A percentile compares a stretch with the other conserved stretches of the same genome.
These are phyloP conservation scores for Crocuta crocuta DNA, from an alignment of 2,113 vertebrate species.

Conservation along the genomic window DNA sequence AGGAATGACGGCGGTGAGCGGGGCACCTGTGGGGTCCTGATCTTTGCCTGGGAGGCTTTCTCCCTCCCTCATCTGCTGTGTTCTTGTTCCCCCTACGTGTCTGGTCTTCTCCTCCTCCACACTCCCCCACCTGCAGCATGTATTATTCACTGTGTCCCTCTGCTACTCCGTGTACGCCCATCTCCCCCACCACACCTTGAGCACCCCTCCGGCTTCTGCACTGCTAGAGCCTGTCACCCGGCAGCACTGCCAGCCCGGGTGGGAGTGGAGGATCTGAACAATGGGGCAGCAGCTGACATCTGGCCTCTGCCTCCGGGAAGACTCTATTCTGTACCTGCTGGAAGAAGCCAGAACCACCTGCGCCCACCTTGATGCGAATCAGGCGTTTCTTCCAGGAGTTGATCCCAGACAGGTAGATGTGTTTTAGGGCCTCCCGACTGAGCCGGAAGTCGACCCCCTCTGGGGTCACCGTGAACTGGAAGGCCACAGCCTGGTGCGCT, in stretches of 20 bases:
- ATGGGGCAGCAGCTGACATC: not conserved
- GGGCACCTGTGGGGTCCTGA: not conserved
- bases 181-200: not conserved
- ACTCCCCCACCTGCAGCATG: too few species aligned
- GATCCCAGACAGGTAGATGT: slow-evolving; percentile 92
- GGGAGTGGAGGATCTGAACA: not conserved
- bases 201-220: not conserved
- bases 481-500: slow-evolving; percentile 97
- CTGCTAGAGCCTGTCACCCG: not conserved
- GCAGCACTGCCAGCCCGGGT: too few species aligned
- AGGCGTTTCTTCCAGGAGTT: slow-evolving; percentile 95
- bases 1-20: not conserved
- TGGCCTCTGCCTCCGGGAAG: not conserved
- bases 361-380: slow-evolving; percentile 92
- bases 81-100: not conserved
- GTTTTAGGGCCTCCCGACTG: slow-evolving; percentile 93
- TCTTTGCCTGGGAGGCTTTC: not conserved
- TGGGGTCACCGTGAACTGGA: slow-evolving; percentile 97
- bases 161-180: not conserved
- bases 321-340: not conserved
- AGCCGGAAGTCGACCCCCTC: slow-evolving; percentile 94
- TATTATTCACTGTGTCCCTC: not conserved
- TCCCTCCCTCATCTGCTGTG: not conserved
- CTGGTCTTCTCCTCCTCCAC: not conserved
- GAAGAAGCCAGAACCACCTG: not conserved